Evolutionary conservation across 2,113 vertebrate species (phyloP).

Genomic region (Acinonyx jubatus): DNA sequence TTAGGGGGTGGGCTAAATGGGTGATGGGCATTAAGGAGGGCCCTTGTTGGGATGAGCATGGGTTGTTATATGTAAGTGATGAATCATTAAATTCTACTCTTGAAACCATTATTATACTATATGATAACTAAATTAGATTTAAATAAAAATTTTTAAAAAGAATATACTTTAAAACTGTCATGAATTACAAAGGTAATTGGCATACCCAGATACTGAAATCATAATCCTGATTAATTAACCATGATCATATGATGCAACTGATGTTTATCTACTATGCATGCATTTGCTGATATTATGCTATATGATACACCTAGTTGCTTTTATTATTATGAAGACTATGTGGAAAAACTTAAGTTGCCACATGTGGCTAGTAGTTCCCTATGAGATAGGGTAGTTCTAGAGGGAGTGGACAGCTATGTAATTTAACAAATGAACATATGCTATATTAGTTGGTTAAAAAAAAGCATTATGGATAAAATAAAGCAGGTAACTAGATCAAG

Average conservation of each 20-base stretch:
- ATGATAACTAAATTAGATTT: too few species aligned
- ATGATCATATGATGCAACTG: not conserved
- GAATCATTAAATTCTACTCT: too few species aligned
- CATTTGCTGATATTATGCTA: not conserved
- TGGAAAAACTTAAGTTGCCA: not conserved
- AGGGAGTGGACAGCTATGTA: not conserved
- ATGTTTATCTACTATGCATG: not conserved
- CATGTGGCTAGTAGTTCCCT: not conserved
- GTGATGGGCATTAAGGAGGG: too few species aligned
- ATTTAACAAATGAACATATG: not conserved
- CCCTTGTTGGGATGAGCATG: too few species aligned
- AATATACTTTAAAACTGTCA: not conserved
- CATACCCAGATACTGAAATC: not conserved
- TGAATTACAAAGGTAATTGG: not conserved
- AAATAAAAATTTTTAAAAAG: not conserved
- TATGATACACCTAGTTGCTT: not conserved
- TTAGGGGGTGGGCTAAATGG: too few species aligned
- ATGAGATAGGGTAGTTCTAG: not conserved
- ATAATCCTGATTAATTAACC: not conserved
- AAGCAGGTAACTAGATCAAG: not conserved
- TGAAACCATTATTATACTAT: too few species aligned
- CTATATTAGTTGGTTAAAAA: not conserved
- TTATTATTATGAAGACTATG: not conserved
- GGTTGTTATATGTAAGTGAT: too few species aligned
- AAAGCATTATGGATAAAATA: not conserved